Base-by-base conservation (phyloP, 2,888 invertebrate species). In the Catocala sponsa region DNA sequence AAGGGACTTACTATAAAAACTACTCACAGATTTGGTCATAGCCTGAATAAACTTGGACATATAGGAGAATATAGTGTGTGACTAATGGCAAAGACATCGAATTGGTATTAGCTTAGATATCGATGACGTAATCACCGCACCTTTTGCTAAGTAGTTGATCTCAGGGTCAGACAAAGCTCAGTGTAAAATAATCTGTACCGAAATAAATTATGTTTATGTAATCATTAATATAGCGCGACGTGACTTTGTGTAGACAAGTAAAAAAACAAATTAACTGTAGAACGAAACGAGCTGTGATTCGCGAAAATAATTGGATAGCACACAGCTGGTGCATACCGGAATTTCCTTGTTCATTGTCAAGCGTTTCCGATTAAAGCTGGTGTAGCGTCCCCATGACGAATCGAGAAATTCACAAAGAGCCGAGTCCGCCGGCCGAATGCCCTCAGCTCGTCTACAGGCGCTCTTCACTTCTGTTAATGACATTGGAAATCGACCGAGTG, bases 301-400 rank as follows among this genome's bases (percentile, higher is more conserved):
- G 85, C 80, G 70, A 86, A 85, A 88, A 88, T 87, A 89, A 89
- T 89, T 89, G 83, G 86, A 80, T 79, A 85, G 78, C 74, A 79
- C 75, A 78, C 82, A 85, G 85, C 79, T 81, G 84, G 78, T 76
- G 83, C 79, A 78, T 79, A 78, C 81, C 87, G 88, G 89, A 88
- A 89, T 83, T 91, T 89, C 89, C 91, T 84, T 73, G 83, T 89
- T 72, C 84, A 90, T 90, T 90, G 88, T 89, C 79, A 84, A 84
- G 80, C 80, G 76, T 81, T 87, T 88, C 81, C 87, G 82, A 85
- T 87, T 84, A 87, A 73, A 81, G 70, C 76, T 76, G 68, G 72
- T 79, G 78, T 80, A 82, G 72, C 76, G 77, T 81, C 78, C 79
- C 85, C 82, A 81, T 87, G 85, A 86, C 86, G 82, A 85, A 87